Evolutionary conservation across 2,797 vertebrate species (phyloP), one percentile per base, ranked within the genome.

Genomic region (Emys orbicularis): DNA sequence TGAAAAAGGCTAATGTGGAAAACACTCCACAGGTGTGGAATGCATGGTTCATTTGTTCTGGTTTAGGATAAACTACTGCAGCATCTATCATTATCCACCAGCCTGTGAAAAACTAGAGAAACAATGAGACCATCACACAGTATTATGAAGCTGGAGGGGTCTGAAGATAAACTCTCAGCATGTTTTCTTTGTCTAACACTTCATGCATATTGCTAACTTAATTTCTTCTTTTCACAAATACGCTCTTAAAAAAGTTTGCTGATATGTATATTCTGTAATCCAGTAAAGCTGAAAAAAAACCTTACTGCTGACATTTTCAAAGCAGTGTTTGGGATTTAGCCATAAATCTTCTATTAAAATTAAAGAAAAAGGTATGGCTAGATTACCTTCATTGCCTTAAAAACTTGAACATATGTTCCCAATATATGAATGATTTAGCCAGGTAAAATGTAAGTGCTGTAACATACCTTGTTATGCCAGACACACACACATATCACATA

Each of bases 31-130:
- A 99, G 1, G 99, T 99, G 98, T 99, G 99, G 96, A 99, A 99
- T 2, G 99, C 99, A 1, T 99, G 99, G 97, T 99, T 99, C 97
- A 99, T 97, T 86, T 98, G 90, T n/a, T 98, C 98, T 68, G 98
- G 98, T 31, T 90, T 82, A 0, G 98, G 98, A 18, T 99, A 99
- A 2, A 98, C 98, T 88, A 99, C 99, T 0, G 99, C 99, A 0
- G 99, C 99, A 3, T 99, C 99, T 5, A 99, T 99, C 98, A 99
- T 99, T 95, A 99, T 98, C 99, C 99, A 99, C 99, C 99, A 99
- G 53, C 99, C 99, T 91, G 99, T 99, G 95, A 99, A 99, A 95
- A 99, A 99, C 99, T 99, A 89, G 79, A 92, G 79, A 81, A 81
- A 81, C 23, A 95, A 56, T 4, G 44, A 89, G 52, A 83, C 12